Percentiles rank a stretch among this genome's conserved stretches.
Conservation (phyloP, 2,113 vertebrate genomes). For the Oenanthe melanoleuca region DNA sequence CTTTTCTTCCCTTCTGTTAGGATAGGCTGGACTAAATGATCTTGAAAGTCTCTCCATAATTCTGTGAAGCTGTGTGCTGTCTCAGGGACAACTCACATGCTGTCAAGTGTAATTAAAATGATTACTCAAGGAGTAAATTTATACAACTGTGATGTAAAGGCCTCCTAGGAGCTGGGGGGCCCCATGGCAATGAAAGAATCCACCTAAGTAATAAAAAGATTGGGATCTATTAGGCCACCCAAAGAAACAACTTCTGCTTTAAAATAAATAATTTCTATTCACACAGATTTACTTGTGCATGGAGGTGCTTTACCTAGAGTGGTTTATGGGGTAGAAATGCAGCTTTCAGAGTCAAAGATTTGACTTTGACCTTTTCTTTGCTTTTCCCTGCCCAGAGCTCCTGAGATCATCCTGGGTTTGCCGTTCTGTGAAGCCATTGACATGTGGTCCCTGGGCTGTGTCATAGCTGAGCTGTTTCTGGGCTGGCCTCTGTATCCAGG, state of each 20-base stretch:
- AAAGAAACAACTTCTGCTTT: not conserved
- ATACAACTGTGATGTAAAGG: not conserved
- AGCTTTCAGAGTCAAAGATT: not conserved
- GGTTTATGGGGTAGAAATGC: not conserved
- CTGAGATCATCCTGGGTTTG: conserved; percentile 95
- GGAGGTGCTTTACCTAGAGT: not conserved
- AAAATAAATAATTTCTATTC: not conserved
- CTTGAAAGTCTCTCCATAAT: not conserved
- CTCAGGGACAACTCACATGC: not conserved
- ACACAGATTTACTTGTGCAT: not conserved
- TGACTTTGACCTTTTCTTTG: not conserved
- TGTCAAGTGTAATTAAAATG: not conserved
- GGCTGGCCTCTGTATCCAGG: conserved; percentile 98
- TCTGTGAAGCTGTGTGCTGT: not conserved
- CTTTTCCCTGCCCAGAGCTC: conserved; percentile 80
- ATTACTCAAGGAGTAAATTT: not conserved
- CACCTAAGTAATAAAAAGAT: not conserved
- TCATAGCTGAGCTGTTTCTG: conserved; percentile 95
- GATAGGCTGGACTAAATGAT: not conserved
- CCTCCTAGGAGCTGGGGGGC: not conserved
- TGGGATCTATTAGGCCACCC: not conserved
- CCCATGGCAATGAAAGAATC: not conserved
- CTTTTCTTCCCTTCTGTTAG: not conserved
- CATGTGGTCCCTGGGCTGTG: conserved; percentile 98
- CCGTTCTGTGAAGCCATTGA: conserved; percentile 98